A percentile compares a stretch with the other conserved stretches of the same genome.
These are phyloP conservation scores for Amblyopsis rosae DNA, from an alignment of 2,113 vertebrate genomes.

Conservation along the genomic window DNA sequence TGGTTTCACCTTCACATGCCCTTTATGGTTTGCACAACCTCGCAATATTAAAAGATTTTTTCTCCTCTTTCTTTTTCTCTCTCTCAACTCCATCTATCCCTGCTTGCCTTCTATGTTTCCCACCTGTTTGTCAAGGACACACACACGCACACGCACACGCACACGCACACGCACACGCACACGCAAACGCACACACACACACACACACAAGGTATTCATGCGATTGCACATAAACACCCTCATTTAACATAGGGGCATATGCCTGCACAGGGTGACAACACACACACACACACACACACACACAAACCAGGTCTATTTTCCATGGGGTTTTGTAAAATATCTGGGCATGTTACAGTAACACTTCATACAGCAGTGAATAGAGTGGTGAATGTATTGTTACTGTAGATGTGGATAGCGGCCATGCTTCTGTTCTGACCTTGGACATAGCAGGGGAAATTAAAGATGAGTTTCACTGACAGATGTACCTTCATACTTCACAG, in stretches of 20 bases:
- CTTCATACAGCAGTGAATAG: constrained; percentile 12
- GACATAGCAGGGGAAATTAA: not conserved
- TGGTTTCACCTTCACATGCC: constrained; percentile 49
- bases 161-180: not conserved
- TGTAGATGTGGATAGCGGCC: not conserved
- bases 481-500: constrained; percentile 1
- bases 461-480: not conserved
- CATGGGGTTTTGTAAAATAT: not conserved
- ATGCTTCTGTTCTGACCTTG: constrained; percentile 23
- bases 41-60: constrained; percentile 15
- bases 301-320: too few relatives aligned
- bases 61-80: not conserved
- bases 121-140: not conserved
- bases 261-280: too few relatives aligned
- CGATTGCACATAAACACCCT: too few relatives aligned
- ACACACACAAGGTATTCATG: not conserved
- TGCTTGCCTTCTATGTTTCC: not conserved
- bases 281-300: too few relatives aligned
- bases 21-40: constrained; percentile 40
- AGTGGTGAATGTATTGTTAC: constrained; percentile 30
- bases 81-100: not conserved
- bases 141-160: not conserved
- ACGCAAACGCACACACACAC: not conserved
- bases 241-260: too few relatives aligned
- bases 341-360: constrained; percentile 21